Base-by-base conservation (phyloP, 2,113 vertebrate species). In the Gorsachius goisagi region DNA sequence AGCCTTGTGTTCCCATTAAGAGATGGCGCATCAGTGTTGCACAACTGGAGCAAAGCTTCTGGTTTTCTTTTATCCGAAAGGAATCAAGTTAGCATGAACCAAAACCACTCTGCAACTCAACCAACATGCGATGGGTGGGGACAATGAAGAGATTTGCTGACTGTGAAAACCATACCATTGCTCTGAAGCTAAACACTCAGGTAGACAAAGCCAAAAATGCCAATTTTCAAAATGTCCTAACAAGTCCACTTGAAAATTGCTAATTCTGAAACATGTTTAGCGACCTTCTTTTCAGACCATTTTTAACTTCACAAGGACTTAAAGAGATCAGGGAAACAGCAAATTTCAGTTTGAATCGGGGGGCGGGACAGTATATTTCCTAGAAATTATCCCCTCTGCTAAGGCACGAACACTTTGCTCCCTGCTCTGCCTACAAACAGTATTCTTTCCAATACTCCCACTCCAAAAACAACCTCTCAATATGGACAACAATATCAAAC, bases 381-480 rank as follows among this genome's bases (percentile, higher is more conserved):
- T 67, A 85, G 56, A 85, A 92, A 92, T 81, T 39, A 90, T 52
- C 47, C 37, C 59, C 58, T 72, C 59, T 75, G 69, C 60, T 92
- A 67, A 27, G 23, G 75, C 69, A 93, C 0, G 7, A 95, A 93
- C 86, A 62, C 89, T 90, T 85, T 80, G 68, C 88, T 86, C 92
- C 81, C 88, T 73, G 39, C 69, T 93, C 75, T 93, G 83, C 76
- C 77, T 93, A 80, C 56, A 77, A 92, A 88, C 52, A 75, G 62
- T 66, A 95, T 85, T 94, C 91, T 67, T 91, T 52, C 80, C 83
- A 81, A 27, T 75, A 75, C 86, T 93, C 89, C 86, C 62, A 75
- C 88, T 92, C 60, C 86, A 89, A 94, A 95, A 93, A 26, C 89
- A 78, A 87, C 84, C 64, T 83, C 92, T 94, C 93, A 87, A 89